Evolutionary conservation across 2,113 vertebrate species (phyloP).

Genomic region (Lampris incognitus): DNA sequence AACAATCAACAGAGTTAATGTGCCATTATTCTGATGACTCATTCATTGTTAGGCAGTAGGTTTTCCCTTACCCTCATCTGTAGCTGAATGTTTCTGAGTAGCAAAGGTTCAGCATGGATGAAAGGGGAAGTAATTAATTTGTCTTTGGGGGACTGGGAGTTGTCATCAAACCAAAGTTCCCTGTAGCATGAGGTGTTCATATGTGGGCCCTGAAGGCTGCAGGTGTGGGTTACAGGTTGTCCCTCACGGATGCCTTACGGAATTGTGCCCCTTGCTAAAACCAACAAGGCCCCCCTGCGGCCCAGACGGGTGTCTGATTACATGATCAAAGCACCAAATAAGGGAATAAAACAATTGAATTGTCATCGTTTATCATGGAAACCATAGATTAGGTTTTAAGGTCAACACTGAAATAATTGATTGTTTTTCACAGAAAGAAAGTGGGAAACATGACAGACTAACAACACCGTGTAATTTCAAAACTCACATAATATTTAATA

Average conservation of each 20-base stretch:
- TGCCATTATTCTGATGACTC: neutral
- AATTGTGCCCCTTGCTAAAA: conserved; percentile 51
- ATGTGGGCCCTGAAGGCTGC: conserved; percentile 39
- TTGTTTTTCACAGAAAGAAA: neutral
- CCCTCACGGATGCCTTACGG: conserved; percentile 13
- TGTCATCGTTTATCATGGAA: neutral
- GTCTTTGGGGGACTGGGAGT: conserved; percentile 36
- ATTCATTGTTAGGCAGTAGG: neutral
- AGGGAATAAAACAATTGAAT: conserved; percentile 22
- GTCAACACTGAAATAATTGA: neutral
- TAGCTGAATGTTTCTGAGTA: neutral
- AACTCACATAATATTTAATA: conserved; percentile 1
- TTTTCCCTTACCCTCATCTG: neutral
- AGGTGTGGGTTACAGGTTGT: conserved; percentile 35
- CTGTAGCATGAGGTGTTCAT: conserved; percentile 41
- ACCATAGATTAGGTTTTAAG: conserved; percentile 3
- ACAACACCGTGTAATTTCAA: neutral
- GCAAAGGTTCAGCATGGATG: conserved; percentile 34
- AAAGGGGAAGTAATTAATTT: conserved; percentile 52
- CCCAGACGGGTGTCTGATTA: conserved; percentile 25
- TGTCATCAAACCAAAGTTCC: conserved; percentile 3
- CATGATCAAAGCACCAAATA: conserved; percentile 45
- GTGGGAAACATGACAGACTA: neutral
- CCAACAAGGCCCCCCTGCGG: conserved; percentile 35
- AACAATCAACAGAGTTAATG: neutral